Conservation (phyloP, 2,797 vertebrate species). For the Catamblyrhynchus diadema region DNA sequence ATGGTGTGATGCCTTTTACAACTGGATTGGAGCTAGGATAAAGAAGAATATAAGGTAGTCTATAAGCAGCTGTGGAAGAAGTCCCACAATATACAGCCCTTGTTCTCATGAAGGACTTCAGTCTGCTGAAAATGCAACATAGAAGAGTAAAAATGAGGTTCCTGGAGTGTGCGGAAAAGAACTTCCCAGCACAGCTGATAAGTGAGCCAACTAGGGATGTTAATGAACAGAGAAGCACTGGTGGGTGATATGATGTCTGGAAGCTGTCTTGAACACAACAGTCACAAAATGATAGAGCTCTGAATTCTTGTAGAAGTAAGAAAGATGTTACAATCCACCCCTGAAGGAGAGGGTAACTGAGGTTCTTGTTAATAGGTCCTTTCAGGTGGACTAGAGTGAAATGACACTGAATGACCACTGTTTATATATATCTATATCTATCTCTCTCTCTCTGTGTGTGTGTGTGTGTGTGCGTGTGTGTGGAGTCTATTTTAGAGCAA, state of each 20-base stretch:
- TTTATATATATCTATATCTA: background rate
- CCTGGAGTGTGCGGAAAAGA: background rate
- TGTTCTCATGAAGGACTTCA: background rate
- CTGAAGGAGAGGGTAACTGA: background rate
- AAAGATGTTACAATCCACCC: background rate
- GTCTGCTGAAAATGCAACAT: background rate
- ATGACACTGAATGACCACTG: fast-evolving
- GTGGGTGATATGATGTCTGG: background rate
- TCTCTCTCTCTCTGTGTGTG: too few species aligned
- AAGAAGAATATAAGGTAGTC: background rate
- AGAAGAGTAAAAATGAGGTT: background rate
- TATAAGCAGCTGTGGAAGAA: background rate
- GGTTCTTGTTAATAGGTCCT: background rate
- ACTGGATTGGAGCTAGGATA: background rate
- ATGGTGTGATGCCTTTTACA: background rate
- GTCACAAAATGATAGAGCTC: background rate
- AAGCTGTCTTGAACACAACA: background rate
- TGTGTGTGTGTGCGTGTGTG: background rate
- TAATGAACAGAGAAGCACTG: background rate
- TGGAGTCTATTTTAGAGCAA: background rate
- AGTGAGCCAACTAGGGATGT: background rate
- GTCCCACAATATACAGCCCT: background rate
- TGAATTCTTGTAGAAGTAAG: background rate
- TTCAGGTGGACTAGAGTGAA: background rate
- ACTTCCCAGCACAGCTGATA: background rate